These are phyloP conservation scores for Homarus gammarus DNA, from an alignment of 2,888 invertebrate species.

Conservation along the genomic window DNA sequence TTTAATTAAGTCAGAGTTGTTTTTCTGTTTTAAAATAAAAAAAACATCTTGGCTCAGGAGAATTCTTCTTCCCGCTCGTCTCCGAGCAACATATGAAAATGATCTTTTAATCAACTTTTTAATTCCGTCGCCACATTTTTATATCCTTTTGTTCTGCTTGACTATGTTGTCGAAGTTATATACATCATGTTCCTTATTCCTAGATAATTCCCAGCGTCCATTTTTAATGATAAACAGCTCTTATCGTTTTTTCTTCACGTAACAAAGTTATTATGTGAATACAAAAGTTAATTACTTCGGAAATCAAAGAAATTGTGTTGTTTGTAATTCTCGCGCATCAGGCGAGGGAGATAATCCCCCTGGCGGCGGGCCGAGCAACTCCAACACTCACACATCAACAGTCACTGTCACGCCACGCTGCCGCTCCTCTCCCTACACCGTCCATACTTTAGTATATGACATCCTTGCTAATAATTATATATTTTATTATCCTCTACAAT, in stretches of 20 bases:
- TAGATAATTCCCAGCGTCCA: not conserved
- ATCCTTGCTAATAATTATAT: no score
- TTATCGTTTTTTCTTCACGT: no score
- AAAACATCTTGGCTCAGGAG: constrained; percentile 43
- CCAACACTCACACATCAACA: no score
- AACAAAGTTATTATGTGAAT: no score
- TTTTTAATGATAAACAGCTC: not conserved
- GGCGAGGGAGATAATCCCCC: not conserved
- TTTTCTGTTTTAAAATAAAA: constrained; percentile 66
- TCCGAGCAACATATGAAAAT: constrained; percentile 72
- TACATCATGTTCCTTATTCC: no score
- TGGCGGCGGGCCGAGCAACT: not conserved
- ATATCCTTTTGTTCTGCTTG: constrained; percentile 60
- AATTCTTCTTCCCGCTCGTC: constrained; percentile 65
- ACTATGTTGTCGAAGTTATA: constrained; percentile 15
- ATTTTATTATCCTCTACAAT: no score
- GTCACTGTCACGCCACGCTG: no score
- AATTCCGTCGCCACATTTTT: constrained; percentile 71
- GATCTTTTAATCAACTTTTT: constrained; percentile 72
- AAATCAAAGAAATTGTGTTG: no score
- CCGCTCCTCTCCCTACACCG: no score
- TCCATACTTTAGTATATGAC: no score
- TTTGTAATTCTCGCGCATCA: constrained; percentile 14
- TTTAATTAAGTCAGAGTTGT: constrained; percentile 68
- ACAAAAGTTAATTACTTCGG: no score